These are phyloP conservation scores for Gnathonemus echidnorhynchus DNA, from an alignment of 2,113 vertebrate genomes.

Conservation along the genomic window DNA sequence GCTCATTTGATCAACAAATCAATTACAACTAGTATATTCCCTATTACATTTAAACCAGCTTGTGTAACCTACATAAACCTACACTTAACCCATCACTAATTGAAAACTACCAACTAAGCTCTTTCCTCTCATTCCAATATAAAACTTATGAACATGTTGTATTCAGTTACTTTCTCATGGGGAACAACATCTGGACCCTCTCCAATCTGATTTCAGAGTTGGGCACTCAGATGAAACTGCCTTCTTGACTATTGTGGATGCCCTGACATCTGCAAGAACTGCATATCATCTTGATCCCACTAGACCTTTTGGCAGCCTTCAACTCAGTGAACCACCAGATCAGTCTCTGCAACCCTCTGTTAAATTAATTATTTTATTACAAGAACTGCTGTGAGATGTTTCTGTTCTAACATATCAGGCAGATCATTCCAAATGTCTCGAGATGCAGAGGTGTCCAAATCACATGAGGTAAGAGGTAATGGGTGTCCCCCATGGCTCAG, in stretches of 20 bases:
- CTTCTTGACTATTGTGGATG: neutral
- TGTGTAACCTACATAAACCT: neutral
- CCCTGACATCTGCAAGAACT: neutral
- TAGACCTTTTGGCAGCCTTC: neutral
- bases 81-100: neutral
- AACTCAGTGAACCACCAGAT: neutral
- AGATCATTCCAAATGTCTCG: neutral
- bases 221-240: neutral
- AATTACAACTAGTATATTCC: neutral
- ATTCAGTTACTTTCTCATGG: neutral
- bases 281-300: neutral
- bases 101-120: neutral
- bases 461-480: too few relatives aligned
- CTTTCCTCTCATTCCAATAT: neutral
- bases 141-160: neutral
- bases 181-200: neutral
- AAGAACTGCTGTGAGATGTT: neutral
- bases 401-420: neutral
- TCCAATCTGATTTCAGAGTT: neutral
- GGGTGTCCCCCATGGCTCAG: too few relatives aligned
- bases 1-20: neutral
- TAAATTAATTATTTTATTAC: neutral
- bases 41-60: neutral
- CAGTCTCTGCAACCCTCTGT: neutral
- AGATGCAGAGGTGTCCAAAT: too few relatives aligned